A percentile compares a stretch with the other conserved stretches of the same genome.
These are phyloP conservation scores for Physella acuta DNA, from an alignment of 1,140 invertebrate genomes.

Conservation along the genomic window DNA sequence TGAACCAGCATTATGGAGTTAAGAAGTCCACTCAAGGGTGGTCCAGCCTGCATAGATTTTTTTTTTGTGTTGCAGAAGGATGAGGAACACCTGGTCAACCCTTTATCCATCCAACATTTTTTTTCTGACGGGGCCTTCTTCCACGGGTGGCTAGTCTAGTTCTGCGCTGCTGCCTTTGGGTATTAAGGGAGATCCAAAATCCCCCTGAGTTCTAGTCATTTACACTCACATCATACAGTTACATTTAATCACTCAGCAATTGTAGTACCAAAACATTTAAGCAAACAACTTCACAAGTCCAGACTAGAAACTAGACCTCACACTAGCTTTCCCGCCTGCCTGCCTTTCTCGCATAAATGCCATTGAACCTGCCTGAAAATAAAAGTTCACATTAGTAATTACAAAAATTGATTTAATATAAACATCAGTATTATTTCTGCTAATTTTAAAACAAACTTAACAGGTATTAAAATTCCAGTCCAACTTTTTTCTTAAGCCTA, in stretches of 20 bases:
- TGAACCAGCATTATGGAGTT: too few relatives aligned
- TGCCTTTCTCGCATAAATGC: slow-evolving; percentile 26
- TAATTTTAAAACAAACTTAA: too few relatives aligned
- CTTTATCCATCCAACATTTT: slow-evolving; percentile 2
- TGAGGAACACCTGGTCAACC: slow-evolving; percentile 2
- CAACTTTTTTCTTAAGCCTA: too few relatives aligned
- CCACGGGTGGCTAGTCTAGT: slow-evolving; percentile 19
- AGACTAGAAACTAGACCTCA: slow-evolving; percentile 26
- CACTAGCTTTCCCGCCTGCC: slow-evolving; percentile 21
- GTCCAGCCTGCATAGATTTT: too few relatives aligned
- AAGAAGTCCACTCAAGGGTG: not conserved
- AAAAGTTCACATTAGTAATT: too few relatives aligned
- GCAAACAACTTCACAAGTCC: slow-evolving; percentile 9
- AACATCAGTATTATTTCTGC: too few relatives aligned
- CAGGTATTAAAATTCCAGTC: too few relatives aligned
- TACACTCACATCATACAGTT: slow-evolving; percentile 3
- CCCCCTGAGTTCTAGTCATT: slow-evolving; percentile 20
- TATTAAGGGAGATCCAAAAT: slow-evolving; percentile 4
- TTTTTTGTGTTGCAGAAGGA: not conserved
- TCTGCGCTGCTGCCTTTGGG: slow-evolving; percentile 23
- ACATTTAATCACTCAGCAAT: not conserved
- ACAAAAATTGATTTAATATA: too few relatives aligned
- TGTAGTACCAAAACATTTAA: not conserved
- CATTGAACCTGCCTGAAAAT: slow-evolving; percentile 23
- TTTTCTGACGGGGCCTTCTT: slow-evolving; percentile 8